Base-by-base conservation (phyloP, 2,888 invertebrate species). In the Crossocerus cetratus region DNA sequence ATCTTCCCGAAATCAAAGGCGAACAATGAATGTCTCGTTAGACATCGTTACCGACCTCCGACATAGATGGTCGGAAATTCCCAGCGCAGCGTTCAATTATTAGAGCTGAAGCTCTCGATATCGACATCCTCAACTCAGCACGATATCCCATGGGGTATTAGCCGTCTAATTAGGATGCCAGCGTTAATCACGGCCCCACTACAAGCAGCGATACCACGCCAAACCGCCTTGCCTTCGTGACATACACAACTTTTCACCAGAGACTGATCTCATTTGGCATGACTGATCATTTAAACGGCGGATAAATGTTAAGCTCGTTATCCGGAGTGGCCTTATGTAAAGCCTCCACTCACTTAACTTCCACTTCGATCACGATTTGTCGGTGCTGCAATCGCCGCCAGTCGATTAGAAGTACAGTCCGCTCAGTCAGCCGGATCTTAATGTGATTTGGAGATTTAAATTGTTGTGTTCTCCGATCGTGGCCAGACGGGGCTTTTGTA, bases 391-490 rank as follows among this genome's bases (percentile, higher is more conserved):
- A 55, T 53, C 61, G 54, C 64, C 66, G 61, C 73, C 65, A 58
- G 53, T 57, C 60, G 67, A 72, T 74, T 54, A 73, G 54, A 65
- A 56, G 66, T 44, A 22, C 57, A 61, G 22, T 61, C 49, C n/a
- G n/a, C 43, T 49, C 56, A n/a, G 57, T 54, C 62, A 58, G 14
- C 53, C 16, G 67, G 65, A 73, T 68, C 73, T 56, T 65, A 74
- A 68, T 68, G 67, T 55, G 74, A 74, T 74, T 73, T 65, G 61
- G 73, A 65, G 74, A 74, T 74, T 73, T 65, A 65, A 74, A 65
- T 73, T 65, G 43, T 32, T 32, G 20, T 54, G 23, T 73, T 49
- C 16, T 57, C 22, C 68, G 65, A 73, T 74, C 73, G 73, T 73
- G 45, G 68, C 65, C 64, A 65, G 65, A 32, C 32, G 32, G 32